Evolutionary conservation across 2,888 invertebrate genomes (phyloP), one percentile per base, ranked within the genome.

Genomic region (Pherbina coryleti): DNA sequence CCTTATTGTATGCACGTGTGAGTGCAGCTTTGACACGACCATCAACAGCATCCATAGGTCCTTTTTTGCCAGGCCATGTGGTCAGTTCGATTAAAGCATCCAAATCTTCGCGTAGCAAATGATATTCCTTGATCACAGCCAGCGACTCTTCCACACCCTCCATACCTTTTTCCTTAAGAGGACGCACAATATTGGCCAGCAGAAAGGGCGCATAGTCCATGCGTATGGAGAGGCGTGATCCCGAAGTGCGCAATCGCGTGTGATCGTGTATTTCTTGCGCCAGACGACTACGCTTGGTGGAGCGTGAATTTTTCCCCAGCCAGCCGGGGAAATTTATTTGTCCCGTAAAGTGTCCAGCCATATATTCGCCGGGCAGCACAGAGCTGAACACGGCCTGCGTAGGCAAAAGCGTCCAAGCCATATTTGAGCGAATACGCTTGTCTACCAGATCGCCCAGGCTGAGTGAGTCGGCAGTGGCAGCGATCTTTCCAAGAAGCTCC

Each of bases 301-400:
- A 91, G 80, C 93, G 94, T 0, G 99, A 98, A 91, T 98, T 97
- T 90, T 97, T 97, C 1, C 99, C 99, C 75, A 99, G 93, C 98
- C 99, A 99, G 55, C 92, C 91, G 2, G 99, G 99, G 90, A 99
- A 99, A 86, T 95, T 94, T 25, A 98, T 95, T 91, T 95, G 95
- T 0, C 93, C 93, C 0, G 92, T 91, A 78, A 98, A 89, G 85
- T 94, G 92, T 0, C 99, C 99, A 34, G 94, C 92, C 93, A 99
- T 93, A 75, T 93, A 91, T 84, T 95, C 92, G 0, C 98, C 98
- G 0, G 99, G 99, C 76, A 98, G 91, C 60, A 98, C 97, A 17
- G 97, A 96, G 60, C 97, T 94, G 90, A 94, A 96, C 90, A 97
- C 94, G 0, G 97, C 98, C 92, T 97, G 93, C 0, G 90, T 90